A percentile compares a stretch with the other conserved stretches of the same genome.
These are phyloP conservation scores for Trypoxylon attenuatum DNA, from an alignment of 2,888 invertebrate genomes.

Conservation along the genomic window DNA sequence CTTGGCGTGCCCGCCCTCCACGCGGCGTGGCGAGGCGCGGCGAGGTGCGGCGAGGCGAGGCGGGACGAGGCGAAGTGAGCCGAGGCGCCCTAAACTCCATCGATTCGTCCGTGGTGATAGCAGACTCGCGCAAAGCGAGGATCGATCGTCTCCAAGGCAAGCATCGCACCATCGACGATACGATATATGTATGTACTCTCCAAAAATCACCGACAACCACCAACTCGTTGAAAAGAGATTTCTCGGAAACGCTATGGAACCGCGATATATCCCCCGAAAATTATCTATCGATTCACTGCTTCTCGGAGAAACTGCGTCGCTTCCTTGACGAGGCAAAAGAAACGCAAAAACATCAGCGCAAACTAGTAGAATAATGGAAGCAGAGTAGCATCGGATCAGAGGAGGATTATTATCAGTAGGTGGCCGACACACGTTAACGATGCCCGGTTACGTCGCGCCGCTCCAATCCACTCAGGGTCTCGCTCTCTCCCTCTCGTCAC, in stretches of 20 bases:
- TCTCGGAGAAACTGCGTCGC: too few relatives aligned
- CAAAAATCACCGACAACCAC: too few relatives aligned
- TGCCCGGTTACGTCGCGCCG: slow-evolving; percentile 36
- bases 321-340: not conserved
- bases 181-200: too few relatives aligned
- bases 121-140: not conserved
- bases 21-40: slow-evolving; percentile 3
- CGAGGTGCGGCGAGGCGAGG: not conserved
- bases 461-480: slow-evolving; percentile 48
- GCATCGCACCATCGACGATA: too few relatives aligned
- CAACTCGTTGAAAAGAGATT: too few relatives aligned
- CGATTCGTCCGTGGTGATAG: slow-evolving; percentile 33
- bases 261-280: too few relatives aligned
- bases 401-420: not conserved
- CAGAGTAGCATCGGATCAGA: not conserved
- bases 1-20: slow-evolving; percentile 15
- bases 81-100: slow-evolving; percentile 37
- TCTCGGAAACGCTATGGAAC: too few relatives aligned
- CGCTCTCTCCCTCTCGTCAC: slow-evolving; percentile 45
- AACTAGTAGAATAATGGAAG: not conserved
- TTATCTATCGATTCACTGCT: too few relatives aligned
- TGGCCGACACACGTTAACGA: slow-evolving; percentile 26
- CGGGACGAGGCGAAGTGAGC: too few relatives aligned
- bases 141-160: not conserved
- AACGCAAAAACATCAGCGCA: not conserved